A percentile compares a stretch with the other conserved stretches of the same genome.
These are phyloP conservation scores for Odontothrips loti DNA, from an alignment of 2,888 invertebrate genomes.

Conservation along the genomic window DNA sequence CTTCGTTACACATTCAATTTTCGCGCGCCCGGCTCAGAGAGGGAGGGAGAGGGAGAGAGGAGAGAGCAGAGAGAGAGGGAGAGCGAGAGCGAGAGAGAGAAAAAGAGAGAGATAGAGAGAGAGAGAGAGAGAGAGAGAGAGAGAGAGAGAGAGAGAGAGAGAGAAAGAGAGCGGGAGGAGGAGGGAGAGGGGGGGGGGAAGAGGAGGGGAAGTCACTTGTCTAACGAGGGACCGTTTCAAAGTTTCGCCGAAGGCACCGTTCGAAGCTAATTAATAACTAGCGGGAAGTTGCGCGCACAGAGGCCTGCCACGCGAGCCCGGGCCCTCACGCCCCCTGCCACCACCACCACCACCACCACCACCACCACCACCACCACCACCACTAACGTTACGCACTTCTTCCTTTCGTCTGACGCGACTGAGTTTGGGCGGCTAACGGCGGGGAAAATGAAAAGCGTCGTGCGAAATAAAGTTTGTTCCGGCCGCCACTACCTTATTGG, in stretches of 20 bases:
- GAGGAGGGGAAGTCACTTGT: not conserved
- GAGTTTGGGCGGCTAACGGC: not conserved
- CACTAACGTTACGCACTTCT: not conserved
- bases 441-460: not conserved
- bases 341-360: not conserved
- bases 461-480: slow-evolving; percentile 3
- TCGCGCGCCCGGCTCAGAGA: not conserved
- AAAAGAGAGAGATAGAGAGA: not conserved
- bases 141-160: too few relatives aligned
- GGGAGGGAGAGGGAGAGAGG: too few relatives aligned
- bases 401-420: not conserved
- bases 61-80: too few relatives aligned
- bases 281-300: not conserved
- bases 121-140: too few relatives aligned
- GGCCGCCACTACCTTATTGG: not conserved
- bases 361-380: not conserved
- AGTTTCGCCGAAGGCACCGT: slow-evolving; percentile 14
- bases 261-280: slow-evolving; percentile 26
- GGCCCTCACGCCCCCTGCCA: not conserved
- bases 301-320: too few relatives aligned
- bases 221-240: slow-evolving; percentile 26
- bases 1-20: slow-evolving; percentile 5
- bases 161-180: too few relatives aligned
- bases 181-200: not conserved
- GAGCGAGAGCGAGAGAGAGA: too few relatives aligned